Percentiles rank a stretch among this genome's conserved stretches.
These are phyloP conservation scores for Hypomecis atomaria DNA, from an alignment of 2,888 invertebrate genomes.

Conservation along the genomic window DNA sequence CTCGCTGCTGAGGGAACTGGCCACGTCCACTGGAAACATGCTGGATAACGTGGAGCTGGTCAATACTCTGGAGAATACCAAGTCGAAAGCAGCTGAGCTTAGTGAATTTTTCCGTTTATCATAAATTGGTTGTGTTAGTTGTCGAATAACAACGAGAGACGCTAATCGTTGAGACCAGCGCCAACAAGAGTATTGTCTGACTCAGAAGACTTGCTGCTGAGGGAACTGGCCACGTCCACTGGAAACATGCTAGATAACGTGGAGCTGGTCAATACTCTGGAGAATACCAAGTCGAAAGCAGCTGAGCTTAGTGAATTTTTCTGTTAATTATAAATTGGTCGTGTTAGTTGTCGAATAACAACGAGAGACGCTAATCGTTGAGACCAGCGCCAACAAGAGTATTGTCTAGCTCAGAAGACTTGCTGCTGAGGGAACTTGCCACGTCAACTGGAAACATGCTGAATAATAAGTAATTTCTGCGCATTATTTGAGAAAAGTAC, in stretches of 20 bases:
- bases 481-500: no score
- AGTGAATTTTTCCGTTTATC: neutral
- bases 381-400: constrained; percentile 95
- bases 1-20: constrained; percentile 92
- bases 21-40: constrained; percentile 96
- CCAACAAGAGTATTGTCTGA: constrained; percentile 93
- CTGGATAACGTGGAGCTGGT: constrained; percentile 95
- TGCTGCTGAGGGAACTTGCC: constrained; percentile 92
- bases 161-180: constrained; percentile 93
- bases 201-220: constrained; percentile 93
- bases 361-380: constrained; percentile 91
- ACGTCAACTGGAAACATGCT: constrained; percentile 96
- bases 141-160: constrained; percentile 94
- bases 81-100: constrained; percentile 93
- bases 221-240: constrained; percentile 93
- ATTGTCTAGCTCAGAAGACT: constrained; percentile 94
- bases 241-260: constrained; percentile 97
- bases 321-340: neutral
- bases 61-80: constrained; percentile 94
- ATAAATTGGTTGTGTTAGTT: no score
- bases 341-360: constrained; percentile 88
- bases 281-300: constrained; percentile 95
- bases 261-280: constrained; percentile 93
- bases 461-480: no score
- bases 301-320: constrained; percentile 84